These are phyloP conservation scores for Cyprinodon variegatus DNA, from an alignment of 2,113 vertebrate species.

Conservation along the genomic window DNA sequence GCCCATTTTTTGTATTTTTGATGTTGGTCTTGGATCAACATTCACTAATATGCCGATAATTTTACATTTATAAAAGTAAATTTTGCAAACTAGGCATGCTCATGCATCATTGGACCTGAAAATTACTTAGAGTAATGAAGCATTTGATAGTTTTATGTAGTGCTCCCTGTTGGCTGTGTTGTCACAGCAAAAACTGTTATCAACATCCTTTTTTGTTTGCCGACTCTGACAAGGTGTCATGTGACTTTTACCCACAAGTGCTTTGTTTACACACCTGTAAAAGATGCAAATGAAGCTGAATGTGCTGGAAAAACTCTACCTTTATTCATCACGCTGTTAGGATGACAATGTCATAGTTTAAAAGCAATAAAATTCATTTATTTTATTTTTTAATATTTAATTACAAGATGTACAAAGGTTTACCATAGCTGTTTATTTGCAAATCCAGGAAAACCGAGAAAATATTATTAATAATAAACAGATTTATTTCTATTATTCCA, in stretches of 20 bases:
- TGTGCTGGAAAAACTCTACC: background rate
- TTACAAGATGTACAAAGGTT: background rate
- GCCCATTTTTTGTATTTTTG: no score
- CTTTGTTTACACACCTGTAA: conserved; percentile 23
- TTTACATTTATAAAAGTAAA: background rate
- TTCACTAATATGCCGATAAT: background rate
- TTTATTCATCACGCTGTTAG: background rate
- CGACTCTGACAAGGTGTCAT: background rate
- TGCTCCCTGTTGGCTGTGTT: background rate
- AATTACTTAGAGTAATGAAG: background rate
- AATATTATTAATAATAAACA: background rate
- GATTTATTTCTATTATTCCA: background rate
- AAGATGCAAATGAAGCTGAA: background rate
- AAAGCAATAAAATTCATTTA: background rate
- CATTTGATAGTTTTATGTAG: background rate
- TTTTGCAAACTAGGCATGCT: background rate
- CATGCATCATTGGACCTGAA: background rate
- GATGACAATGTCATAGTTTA: background rate
- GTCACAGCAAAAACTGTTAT: conserved; percentile 12
- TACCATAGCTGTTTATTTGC: background rate
- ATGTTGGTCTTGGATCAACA: no score
- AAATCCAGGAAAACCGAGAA: background rate
- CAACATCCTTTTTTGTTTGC: background rate
- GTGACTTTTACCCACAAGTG: background rate
- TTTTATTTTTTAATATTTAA: background rate